A percentile compares a stretch with the other conserved stretches of the same genome.
Conservation (phyloP, 2,113 vertebrate genomes). For the Rattus rattus region DNA sequence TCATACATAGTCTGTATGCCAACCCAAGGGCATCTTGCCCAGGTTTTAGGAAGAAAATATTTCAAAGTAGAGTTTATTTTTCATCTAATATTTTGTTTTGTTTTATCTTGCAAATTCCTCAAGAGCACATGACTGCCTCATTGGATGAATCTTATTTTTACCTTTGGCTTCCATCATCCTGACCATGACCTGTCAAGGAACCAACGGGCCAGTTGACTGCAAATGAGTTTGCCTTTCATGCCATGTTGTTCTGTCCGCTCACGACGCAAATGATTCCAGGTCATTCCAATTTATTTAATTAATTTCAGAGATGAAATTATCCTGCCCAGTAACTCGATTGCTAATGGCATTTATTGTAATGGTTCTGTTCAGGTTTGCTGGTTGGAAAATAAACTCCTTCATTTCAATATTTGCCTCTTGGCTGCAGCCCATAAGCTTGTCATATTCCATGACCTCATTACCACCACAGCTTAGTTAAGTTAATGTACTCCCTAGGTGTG, state of each 20-base stretch:
- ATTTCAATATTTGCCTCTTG: slow-evolving; percentile 86
- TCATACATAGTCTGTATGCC: background rate
- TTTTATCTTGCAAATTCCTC: background rate
- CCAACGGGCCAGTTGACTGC: background rate
- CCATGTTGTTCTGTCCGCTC: slow-evolving; percentile 64
- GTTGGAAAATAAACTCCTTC: slow-evolving; percentile 87
- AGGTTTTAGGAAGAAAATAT: background rate
- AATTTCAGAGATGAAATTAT: slow-evolving; percentile 83
- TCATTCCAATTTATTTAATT: slow-evolving; percentile 80
- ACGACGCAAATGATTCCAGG: slow-evolving; percentile 68
- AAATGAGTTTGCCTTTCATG: slow-evolving; percentile 84
- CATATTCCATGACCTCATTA: slow-evolving; percentile 86
- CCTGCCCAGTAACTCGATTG: slow-evolving; percentile 84
- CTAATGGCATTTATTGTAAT: slow-evolving; percentile 86
- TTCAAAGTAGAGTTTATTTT: background rate
- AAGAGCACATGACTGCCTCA: background rate
- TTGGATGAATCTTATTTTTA: background rate
- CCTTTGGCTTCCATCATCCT: slow-evolving; percentile 39
- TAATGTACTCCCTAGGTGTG: slow-evolving; percentile 72
- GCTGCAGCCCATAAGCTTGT: slow-evolving; percentile 85
- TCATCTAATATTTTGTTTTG: background rate
- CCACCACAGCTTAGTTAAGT: slow-evolving; percentile 84
- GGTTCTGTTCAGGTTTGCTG: slow-evolving; percentile 87
- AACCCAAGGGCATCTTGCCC: background rate
- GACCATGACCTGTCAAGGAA: slow-evolving; percentile 24